These are phyloP conservation scores for Symphodus melops DNA, from an alignment of 2,113 vertebrate species.

Conservation along the genomic window DNA sequence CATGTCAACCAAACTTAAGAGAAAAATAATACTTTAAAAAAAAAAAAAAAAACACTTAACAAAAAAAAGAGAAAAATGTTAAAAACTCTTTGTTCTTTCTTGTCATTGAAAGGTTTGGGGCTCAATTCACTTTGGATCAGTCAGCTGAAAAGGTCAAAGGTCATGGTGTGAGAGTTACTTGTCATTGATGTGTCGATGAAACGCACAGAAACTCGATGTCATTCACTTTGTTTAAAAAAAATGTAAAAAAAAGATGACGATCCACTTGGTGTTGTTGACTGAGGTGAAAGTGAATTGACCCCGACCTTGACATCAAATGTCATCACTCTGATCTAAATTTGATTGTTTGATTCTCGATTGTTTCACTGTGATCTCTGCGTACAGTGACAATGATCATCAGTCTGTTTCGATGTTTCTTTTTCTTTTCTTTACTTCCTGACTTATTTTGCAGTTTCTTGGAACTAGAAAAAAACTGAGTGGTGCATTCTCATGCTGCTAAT, in stretches of 20 bases:
- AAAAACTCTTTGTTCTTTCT: constrained; percentile 77
- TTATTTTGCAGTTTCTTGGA: constrained; percentile 78
- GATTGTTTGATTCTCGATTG: constrained; percentile 73
- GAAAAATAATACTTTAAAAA: constrained; percentile 26
- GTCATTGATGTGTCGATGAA: constrained; percentile 15
- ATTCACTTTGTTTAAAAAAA: constrained; percentile 29
- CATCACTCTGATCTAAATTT: constrained; percentile 62
- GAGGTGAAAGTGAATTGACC: constrained; percentile 46
- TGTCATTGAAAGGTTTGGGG: constrained; percentile 53
- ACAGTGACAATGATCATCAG: constrained; percentile 79
- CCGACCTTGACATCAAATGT: constrained; percentile 34
- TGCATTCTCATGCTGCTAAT: constrained; percentile 81
- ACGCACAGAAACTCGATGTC: constrained; percentile 59
- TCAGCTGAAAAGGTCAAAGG: constrained; percentile 9
- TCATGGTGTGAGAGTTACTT: neutral
- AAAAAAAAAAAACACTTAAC: constrained; percentile 22
- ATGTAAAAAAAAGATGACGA: neutral
- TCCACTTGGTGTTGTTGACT: constrained; percentile 42
- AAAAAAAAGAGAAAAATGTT: constrained; percentile 54
- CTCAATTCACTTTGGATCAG: constrained; percentile 55
- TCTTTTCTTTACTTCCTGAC: constrained; percentile 50
- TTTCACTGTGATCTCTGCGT: constrained; percentile 83
- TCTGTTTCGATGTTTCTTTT: constrained; percentile 81
- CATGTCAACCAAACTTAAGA: constrained; percentile 85
- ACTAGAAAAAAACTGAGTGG: constrained; percentile 71